Evolutionary conservation across 2,797 vertebrate genomes (phyloP), one percentile per base, ranked within the genome.

Genomic region (Schizopygopsis malacanthus): DNA sequence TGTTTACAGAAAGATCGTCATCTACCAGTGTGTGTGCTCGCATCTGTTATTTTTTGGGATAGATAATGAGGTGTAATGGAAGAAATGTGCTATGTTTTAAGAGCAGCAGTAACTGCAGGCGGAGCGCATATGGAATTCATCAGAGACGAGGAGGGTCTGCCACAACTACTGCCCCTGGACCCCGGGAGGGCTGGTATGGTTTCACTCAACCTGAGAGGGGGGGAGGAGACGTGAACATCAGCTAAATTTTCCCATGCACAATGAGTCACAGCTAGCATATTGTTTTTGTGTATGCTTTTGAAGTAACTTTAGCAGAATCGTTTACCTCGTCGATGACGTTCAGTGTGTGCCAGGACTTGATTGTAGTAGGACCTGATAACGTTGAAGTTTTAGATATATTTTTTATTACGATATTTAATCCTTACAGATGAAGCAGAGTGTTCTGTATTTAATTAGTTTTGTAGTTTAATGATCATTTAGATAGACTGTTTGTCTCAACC

Each of bases 1-100:
- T 43, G 47, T 79, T 28, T 71, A 78, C 11, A 70, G 11, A 78
- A 41, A 69, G 16, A 59, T 41, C 15, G 43, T 65, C 71, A 65
- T 77, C 37, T 70, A 65, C 25, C n/a, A 63, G 59, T 59, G 39
- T 50, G 25, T 22, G n/a, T 47, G 39, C 13, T 37, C 73, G 54
- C 77, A 73, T 65, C 8, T 72, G 78, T 22, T 65, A 65, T 41
- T 82, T 16, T 85, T 85, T 82, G 82, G 79, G 41, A 71, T 45
- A 71, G 65, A 85, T 85, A 85, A 85, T 82, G 87, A 85, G 79
- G 79, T 83, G 83, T 63, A 83, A 85, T 72, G 67, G 77, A 87
- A 80, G 59, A 87, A 78, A 85, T 72, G 69, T 56, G 83, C 79
- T 82, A 72, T 61, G 50, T 76, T 70, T 76, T 45, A 59, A 59